Evolutionary conservation across 2,113 vertebrate species (phyloP), one percentile per base, ranked within the genome.

Genomic region (Cyprinodon variegatus): DNA sequence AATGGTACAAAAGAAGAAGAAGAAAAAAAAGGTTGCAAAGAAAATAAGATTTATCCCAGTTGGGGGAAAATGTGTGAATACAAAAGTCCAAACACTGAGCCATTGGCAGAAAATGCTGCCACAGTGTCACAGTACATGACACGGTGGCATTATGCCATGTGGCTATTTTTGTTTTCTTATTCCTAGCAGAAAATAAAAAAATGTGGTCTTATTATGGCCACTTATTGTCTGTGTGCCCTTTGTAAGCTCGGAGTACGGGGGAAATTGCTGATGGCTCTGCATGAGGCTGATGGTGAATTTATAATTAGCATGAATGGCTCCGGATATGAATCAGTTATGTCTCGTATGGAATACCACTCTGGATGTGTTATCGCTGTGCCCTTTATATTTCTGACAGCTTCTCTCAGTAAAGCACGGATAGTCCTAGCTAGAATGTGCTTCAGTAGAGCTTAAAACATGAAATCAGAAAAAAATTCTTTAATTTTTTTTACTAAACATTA

Each of bases 261-360:
- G 73, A 85, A 90, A 85, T 85, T 85, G 81, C 80, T 85, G 69
- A 65, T 64, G 76, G 79, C 84, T 81, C 84, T 76, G 77, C 76
- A 61, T 87, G 89, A 20, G 39, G 61, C 81, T 50, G 75, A 86
- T 84, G 79, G 84, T 83, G 74, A 29, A 78, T 73, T 89, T 81
- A 78, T 89, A 91, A 91, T 91, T 86, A 86, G 80, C 72, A 41
- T 77, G 86, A 90, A 84, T 81, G 85, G 85, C 82, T 90, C 74
- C 40, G 65, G 86, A 88, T 86, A 87, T 88, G 76, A 84, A 88
- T 88, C 87, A 88, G 83, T 93, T 84, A 89, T 82, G 78, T 74
- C 86, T 86, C 70, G 11, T 78, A 88, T 88, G 73, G 78, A 85
- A 88, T 81, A 76, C 62, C 53, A 81, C 78, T 90, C 78, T 73